phyloP scores from a whole-genome alignment of 2,888 invertebrate genomes.

The Xanthostigma xanthostigma region DNA sequence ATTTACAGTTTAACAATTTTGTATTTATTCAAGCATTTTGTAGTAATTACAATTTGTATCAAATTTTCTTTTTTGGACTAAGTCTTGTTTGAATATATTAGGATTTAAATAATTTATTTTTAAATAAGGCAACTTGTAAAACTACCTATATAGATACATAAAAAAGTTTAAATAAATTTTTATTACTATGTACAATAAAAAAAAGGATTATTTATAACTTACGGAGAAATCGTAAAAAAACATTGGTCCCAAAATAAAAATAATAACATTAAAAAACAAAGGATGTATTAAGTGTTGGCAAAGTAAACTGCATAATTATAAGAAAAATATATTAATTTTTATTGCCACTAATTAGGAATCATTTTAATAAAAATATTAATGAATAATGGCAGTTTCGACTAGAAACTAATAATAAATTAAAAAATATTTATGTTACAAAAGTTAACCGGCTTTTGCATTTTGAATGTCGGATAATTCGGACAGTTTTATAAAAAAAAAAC shows the following conservation, averaged over 20 bases:
- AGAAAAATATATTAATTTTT: not conserved
- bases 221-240: conserved; percentile 35
- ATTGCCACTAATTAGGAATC: conserved; percentile 4
- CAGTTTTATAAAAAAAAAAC: no score
- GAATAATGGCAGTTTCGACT: not conserved
- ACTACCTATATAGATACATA: no score
- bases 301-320: conserved; percentile 1
- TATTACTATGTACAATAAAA: conserved; percentile 10
- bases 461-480: no score
- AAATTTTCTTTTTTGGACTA: not conserved
- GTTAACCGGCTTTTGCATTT: no score
- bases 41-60: not conserved
- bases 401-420: not conserved
- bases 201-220: conserved; percentile 17
- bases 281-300: conserved; percentile 13
- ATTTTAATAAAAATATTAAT: conserved; percentile 2
- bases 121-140: conserved; percentile 4
- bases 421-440: not conserved
- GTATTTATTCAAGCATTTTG: conserved; percentile 4
- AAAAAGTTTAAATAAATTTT: not conserved
- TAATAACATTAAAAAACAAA: conserved; percentile 35
- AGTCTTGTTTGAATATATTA: conserved; percentile 3
- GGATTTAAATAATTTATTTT: conserved; percentile 5
- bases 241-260: conserved; percentile 36
- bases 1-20: conserved; percentile 22